Evolutionary conservation across 2,888 invertebrate species (phyloP).

Genomic region (Diadegma fenestrale): DNA sequence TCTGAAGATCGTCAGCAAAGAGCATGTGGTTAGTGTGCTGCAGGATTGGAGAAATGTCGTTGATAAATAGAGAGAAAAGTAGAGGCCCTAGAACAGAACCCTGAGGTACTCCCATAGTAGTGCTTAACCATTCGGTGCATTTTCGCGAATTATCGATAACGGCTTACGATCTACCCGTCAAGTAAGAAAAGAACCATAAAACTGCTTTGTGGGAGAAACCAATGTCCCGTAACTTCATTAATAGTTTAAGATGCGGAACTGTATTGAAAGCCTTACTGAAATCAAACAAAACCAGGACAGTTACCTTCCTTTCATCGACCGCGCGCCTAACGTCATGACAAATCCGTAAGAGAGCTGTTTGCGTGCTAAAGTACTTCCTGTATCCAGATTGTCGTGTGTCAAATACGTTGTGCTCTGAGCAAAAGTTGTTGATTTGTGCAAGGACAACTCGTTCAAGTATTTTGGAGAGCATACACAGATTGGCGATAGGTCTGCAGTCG

Average conservation of each 20-base stretch:
- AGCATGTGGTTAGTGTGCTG: neutral
- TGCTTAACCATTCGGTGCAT: neutral
- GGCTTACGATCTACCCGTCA: neutral
- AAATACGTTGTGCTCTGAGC: neutral
- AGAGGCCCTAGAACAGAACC: neutral
- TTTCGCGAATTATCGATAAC: neutral
- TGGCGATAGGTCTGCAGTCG: neutral
- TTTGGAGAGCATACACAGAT: neutral
- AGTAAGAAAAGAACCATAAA: neutral
- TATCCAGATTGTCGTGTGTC: neutral
- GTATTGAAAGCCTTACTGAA: neutral
- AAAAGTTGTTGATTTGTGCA: neutral
- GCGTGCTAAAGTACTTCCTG: neutral
- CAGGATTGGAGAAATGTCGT: neutral
- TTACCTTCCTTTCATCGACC: neutral
- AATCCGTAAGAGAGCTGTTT: no score
- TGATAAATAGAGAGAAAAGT: neutral
- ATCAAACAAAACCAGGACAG: neutral
- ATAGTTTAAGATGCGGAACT: neutral
- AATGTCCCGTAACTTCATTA: neutral
- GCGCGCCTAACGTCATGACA: neutral
- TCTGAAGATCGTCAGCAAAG: neutral
- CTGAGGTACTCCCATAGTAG: neutral
- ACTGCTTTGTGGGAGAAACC: neutral
- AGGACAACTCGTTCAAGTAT: neutral